These are phyloP conservation scores for Naja naja DNA, from an alignment of 2,113 vertebrate genomes.

Conservation along the genomic window DNA sequence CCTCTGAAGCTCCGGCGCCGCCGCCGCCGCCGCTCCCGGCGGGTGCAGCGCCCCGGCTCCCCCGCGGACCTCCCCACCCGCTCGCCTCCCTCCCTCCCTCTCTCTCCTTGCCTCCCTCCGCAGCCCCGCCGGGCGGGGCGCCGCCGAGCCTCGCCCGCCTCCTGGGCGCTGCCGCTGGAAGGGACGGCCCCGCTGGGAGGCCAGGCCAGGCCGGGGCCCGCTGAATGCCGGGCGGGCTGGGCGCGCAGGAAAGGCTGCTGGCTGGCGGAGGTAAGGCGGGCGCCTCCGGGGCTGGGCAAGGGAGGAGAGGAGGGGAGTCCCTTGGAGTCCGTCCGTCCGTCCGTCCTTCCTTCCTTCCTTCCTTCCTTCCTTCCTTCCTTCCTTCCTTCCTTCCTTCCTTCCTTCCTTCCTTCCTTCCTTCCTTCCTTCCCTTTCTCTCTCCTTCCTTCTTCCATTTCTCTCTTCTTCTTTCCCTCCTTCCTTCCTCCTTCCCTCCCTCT, in stretches of 20 bases:
- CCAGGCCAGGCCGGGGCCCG: not conserved
- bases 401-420: too few relatives aligned
- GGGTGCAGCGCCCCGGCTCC: not conserved
- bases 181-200: constrained; percentile 10
- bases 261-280: not conserved
- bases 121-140: not conserved
- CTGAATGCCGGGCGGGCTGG: constrained; percentile 7
- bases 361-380: not conserved
- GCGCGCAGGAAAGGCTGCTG: constrained; percentile 31
- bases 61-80: too few relatives aligned
- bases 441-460: not conserved
- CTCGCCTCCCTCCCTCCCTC: too few relatives aligned
- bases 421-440: rapidly evolving
- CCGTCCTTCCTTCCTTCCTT: too few relatives aligned
- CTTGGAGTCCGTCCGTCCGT: too few relatives aligned
- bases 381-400: too few relatives aligned
- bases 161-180: constrained; percentile 35
- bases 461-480: too few relatives aligned
- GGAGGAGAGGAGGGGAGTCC: not conserved
- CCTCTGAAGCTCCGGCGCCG: not conserved
- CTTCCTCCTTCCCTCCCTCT: too few relatives aligned
- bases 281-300: not conserved
- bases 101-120: not conserved
- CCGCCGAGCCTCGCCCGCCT: not conserved
- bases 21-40: too few relatives aligned